phyloP scores from a whole-genome alignment of 2,797 vertebrate species.

The Pristis pectinata region DNA sequence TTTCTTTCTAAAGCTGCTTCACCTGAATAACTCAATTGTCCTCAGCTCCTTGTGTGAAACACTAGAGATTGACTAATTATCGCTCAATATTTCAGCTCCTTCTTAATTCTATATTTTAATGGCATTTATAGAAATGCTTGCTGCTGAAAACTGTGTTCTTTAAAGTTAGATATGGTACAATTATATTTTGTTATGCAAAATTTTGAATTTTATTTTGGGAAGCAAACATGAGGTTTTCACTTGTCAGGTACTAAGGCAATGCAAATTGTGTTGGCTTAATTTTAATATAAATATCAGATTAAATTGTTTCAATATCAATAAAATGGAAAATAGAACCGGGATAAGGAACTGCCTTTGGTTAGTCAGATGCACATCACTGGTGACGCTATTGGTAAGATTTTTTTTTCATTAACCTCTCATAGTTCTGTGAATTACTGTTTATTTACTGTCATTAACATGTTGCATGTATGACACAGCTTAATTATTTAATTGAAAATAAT shows the following conservation, averaged over 20 bases:
- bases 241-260: neutral
- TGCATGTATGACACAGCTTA: neutral
- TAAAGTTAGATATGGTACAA: neutral
- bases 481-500: constrained; percentile 25
- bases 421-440: neutral
- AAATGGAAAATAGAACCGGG: neutral
- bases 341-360: neutral
- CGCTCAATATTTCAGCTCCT: neutral
- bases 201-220: neutral
- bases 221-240: neutral
- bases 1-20: neutral
- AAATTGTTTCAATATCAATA: neutral
- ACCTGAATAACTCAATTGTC: neutral
- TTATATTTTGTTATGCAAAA: neutral
- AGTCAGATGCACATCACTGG: neutral
- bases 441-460: constrained; percentile 11
- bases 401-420: neutral
- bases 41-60: neutral
- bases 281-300: constrained; percentile 4
- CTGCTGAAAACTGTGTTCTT: neutral
- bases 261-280: neutral
- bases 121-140: neutral
- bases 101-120: constrained; percentile 2
- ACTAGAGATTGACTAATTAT: neutral
- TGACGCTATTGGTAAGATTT: neutral